A percentile compares a stretch with the other conserved stretches of the same genome.
These are phyloP conservation scores for Carabus problematicus DNA, from an alignment of 2,888 invertebrate genomes.

Conservation along the genomic window DNA sequence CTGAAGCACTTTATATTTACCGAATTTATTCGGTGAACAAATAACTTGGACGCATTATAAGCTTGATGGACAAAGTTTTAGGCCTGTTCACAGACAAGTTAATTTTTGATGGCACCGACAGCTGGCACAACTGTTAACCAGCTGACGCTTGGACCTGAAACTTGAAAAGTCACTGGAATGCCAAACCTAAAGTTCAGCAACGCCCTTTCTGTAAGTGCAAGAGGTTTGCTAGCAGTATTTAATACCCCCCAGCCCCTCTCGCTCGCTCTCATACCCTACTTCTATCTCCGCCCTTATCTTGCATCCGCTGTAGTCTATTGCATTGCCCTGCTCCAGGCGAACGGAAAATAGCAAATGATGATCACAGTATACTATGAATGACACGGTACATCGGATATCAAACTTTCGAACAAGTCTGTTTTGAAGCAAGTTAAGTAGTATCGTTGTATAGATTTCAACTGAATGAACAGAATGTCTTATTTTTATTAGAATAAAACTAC, in stretches of 20 bases:
- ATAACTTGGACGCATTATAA: neutral
- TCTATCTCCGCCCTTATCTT: neutral
- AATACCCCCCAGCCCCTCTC: neutral
- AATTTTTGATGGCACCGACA: neutral
- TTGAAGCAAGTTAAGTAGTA: too few species aligned
- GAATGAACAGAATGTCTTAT: too few species aligned
- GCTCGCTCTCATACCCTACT: neutral
- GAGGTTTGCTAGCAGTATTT: neutral
- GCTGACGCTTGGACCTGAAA: neutral
- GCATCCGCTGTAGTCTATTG: too few species aligned
- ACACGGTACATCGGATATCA: too few species aligned
- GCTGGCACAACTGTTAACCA: neutral
- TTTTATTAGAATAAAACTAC: too few species aligned
- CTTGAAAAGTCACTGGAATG: constrained; percentile 6
- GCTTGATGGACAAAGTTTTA: constrained; percentile 8
- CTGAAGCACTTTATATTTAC: too few species aligned
- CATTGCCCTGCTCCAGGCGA: too few species aligned
- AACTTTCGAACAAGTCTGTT: too few species aligned
- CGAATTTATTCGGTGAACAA: too few species aligned
- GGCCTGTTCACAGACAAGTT: constrained; percentile 3
- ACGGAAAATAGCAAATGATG: too few species aligned
- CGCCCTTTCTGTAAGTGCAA: neutral
- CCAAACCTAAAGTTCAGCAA: neutral
- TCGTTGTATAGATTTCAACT: too few species aligned
- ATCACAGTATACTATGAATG: too few species aligned